A percentile compares a stretch with the other conserved stretches of the same genome.
Conservation (phyloP, 2,888 invertebrate species). For the Caenorhabditis virilis region DNA sequence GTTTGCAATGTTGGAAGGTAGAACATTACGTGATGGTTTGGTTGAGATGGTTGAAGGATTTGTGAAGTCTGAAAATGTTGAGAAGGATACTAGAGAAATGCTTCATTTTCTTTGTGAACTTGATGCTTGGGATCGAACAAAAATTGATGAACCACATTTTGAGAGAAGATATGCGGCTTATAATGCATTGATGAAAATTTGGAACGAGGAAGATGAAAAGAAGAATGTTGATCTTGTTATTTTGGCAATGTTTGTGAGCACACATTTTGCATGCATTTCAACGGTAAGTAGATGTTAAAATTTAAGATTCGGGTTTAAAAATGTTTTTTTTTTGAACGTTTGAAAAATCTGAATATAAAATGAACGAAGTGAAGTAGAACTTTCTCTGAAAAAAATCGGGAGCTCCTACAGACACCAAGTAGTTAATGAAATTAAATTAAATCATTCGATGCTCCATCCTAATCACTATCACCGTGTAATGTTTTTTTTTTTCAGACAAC, state of each 20-base stretch:
- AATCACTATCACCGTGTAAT: no score
- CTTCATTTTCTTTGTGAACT: conserved; percentile 71
- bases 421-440: no score
- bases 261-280: conserved; percentile 34
- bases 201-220: conserved; percentile 7
- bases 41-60: conserved; percentile 41
- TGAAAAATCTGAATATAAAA: neutral
- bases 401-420: no score
- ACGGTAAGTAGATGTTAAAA: no score
- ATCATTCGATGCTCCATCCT: no score
- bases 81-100: conserved; percentile 12
- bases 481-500: conserved; percentile 36
- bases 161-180: conserved; percentile 82
- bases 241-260: conserved; percentile 33
- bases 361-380: no score
- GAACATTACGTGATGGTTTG: conserved; percentile 50
- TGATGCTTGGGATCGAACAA: conserved; percentile 84
- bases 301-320: neutral
- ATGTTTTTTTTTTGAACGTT: neutral
- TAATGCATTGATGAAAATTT: conserved; percentile 73
- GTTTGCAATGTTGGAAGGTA: conserved; percentile 44
- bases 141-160: conserved; percentile 93
- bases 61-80: conserved; percentile 20
- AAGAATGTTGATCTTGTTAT: conserved; percentile 23
- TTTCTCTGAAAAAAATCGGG: no score